Conservation (phyloP, 1,140 invertebrate genomes). For the Drosophila virilis region DNA sequence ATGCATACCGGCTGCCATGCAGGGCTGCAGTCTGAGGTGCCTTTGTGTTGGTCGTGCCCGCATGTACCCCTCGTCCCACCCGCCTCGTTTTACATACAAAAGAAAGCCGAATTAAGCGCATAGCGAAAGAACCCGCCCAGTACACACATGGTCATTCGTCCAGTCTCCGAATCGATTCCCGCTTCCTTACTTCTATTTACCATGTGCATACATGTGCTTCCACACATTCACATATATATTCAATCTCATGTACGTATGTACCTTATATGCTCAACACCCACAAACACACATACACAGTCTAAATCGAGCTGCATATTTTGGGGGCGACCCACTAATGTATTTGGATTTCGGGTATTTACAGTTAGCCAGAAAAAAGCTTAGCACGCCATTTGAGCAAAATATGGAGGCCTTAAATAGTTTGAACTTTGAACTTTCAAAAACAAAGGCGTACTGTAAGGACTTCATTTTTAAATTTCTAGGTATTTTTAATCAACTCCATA, state of each 20-base stretch:
- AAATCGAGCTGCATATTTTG: constrained; percentile 61
- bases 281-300: constrained; percentile 3
- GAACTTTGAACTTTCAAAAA: constrained; percentile 53
- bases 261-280: background rate
- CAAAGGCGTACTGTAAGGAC: background rate
- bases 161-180: constrained; percentile 27
- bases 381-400: constrained; percentile 26
- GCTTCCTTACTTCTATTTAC: constrained; percentile 45
- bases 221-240: background rate
- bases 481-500: no score
- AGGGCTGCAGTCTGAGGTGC: background rate
- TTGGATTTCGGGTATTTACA: constrained; percentile 72
- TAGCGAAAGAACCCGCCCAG: constrained; percentile 20
- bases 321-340: constrained; percentile 61
- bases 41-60: constrained; percentile 25
- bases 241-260: constrained; percentile 12
- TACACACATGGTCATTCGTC: constrained; percentile 68
- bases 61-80: background rate
- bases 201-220: constrained; percentile 51
- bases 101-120: constrained; percentile 23
- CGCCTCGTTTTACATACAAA: constrained; percentile 14
- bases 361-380: constrained; percentile 36
- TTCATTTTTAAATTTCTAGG: background rate
- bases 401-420: constrained; percentile 45
- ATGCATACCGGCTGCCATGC: background rate